Percentiles rank a stretch among this genome's conserved stretches.
Conservation (phyloP, 1,140 invertebrate genomes). For the Epicauta chinensis region DNA sequence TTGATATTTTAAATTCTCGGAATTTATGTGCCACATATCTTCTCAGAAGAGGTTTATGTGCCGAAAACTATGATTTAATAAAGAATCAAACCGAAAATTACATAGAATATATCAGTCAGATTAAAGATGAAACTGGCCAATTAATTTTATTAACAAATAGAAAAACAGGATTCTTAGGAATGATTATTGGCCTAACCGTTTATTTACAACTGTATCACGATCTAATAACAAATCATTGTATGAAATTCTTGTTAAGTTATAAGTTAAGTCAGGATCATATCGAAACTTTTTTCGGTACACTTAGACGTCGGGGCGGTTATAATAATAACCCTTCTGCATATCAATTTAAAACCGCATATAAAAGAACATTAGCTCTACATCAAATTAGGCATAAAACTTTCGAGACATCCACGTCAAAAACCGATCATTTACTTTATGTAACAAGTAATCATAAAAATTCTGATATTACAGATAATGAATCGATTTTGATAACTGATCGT, state of each 20-base stretch:
- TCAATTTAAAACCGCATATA: constrained; percentile 33
- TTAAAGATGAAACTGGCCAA: constrained; percentile 2
- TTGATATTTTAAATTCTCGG: constrained; percentile 32
- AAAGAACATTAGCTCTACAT: no score
- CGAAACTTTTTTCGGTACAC: constrained; percentile 39
- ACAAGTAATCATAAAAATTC: no score
- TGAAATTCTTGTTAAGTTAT: constrained; percentile 26
- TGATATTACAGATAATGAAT: no score
- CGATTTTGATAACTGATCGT: no score
- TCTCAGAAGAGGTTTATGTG: constrained; percentile 1
- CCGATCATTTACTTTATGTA: no score
- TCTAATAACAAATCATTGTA: constrained; percentile 13
- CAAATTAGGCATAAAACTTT: no score
- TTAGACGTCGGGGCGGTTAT: constrained; percentile 34
- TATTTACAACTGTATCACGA: constrained; percentile 22
- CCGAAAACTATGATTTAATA: constrained; percentile 17
- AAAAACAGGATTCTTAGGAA: constrained; percentile 29
- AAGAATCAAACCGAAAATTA: constrained; percentile 2
- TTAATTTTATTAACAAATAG: constrained; percentile 10
- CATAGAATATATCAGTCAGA: constrained; percentile 1
- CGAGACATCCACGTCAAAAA: no score
- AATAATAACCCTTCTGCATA: constrained; percentile 41
- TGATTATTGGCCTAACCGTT: constrained; percentile 22
- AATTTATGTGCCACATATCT: constrained; percentile 17
- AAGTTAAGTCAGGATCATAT: constrained; percentile 41